A percentile compares a stretch with the other conserved stretches of the same genome.
Conservation (phyloP, 2,113 vertebrate genomes). For the Rattus rattus region DNA sequence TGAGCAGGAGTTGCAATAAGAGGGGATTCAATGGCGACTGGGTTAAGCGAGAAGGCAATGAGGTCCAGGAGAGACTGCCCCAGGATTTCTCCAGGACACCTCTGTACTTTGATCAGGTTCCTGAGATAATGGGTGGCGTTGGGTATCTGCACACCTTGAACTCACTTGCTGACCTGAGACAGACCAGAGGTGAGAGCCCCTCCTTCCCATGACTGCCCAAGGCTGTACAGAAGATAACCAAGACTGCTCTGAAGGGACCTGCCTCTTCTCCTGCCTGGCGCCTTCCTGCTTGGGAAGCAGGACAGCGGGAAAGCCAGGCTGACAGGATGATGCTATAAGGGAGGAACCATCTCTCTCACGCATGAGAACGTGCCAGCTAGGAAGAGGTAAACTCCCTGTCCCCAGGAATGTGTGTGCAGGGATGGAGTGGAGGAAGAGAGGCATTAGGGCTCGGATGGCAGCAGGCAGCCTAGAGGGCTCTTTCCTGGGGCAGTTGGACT, state of each 20-base stretch:
- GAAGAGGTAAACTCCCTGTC: slow-evolving; percentile 1
- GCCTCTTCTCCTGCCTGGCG: not conserved
- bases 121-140: not conserved
- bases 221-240: not conserved
- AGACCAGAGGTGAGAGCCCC: not conserved
- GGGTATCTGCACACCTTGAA: not conserved
- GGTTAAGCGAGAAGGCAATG: not conserved
- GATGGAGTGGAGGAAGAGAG: not conserved
- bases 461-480: not conserved
- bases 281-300: slow-evolving; percentile 24
- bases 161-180: not conserved
- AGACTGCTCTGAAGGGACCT: slow-evolving; percentile 5
- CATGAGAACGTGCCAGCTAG: not conserved
- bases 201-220: not conserved
- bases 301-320: slow-evolving; percentile 8
- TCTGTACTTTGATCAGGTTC: not conserved
- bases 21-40: not conserved
- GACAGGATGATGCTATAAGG: not conserved
- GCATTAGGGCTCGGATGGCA: not conserved
- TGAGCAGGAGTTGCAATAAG: not conserved
- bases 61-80: not conserved
- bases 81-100: not conserved
- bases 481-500: not conserved
- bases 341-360: not conserved
- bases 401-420: not conserved